These are phyloP conservation scores for Pagrus major DNA, from an alignment of 2,113 vertebrate species.

Conservation along the genomic window DNA sequence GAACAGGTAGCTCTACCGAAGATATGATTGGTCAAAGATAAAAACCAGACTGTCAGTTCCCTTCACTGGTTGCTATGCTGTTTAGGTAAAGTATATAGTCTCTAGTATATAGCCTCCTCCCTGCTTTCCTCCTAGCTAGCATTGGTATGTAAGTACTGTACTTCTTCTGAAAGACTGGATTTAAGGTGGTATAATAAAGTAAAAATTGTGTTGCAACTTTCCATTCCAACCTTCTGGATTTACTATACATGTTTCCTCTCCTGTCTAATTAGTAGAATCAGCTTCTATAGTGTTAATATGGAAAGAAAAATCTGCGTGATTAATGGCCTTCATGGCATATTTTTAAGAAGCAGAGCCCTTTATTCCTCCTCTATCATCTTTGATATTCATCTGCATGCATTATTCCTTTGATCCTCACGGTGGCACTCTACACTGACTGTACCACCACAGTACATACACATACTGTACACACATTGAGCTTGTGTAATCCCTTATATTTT, in stretches of 20 bases:
- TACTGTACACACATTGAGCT: slow-evolving; percentile 12
- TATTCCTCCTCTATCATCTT: background rate
- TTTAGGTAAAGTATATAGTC: too few relatives aligned
- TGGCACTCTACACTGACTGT: slow-evolving; percentile 66
- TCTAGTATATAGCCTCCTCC: too few relatives aligned
- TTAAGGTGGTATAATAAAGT: background rate
- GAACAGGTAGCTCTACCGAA: slow-evolving; percentile 14
- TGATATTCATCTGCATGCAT: slow-evolving; percentile 29
- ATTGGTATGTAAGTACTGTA: background rate
- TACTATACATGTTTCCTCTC: background rate
- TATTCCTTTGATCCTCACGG: slow-evolving; percentile 59
- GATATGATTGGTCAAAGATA: slow-evolving; percentile 24
- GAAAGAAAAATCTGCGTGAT: background rate
- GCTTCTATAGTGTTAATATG: background rate
- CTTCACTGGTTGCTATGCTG: slow-evolving; percentile 14
- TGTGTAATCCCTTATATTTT: slow-evolving; percentile 45
- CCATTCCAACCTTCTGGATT: background rate
- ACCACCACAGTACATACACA: slow-evolving; percentile 6
- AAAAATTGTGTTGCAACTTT: slow-evolving; percentile 13
- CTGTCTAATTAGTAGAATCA: background rate
- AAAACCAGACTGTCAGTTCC: background rate
- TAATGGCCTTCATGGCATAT: background rate
- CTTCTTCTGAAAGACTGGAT: background rate
- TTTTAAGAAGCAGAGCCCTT: background rate
- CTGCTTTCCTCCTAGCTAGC: background rate